Evolutionary conservation across 2,113 vertebrate genomes (phyloP).

Genomic region (Cisticola juncidis): DNA sequence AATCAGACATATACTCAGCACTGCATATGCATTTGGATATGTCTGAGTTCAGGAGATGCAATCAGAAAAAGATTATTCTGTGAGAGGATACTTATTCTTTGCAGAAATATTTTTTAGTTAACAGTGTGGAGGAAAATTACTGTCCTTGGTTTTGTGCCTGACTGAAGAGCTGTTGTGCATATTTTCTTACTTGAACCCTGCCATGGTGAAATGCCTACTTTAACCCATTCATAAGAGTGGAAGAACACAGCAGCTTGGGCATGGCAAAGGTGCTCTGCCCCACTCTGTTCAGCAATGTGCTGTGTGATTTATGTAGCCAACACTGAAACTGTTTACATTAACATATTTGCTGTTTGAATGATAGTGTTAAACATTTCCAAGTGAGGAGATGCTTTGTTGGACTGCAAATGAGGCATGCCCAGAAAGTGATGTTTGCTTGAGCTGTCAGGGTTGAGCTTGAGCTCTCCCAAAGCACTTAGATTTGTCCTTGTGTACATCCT

Average conservation of each 20-base stretch:
- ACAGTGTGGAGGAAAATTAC: background rate
- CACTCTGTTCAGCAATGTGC: background rate
- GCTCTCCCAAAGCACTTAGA: background rate
- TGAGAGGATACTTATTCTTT: background rate
- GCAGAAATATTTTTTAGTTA: background rate
- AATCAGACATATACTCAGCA: background rate
- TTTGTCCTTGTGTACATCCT: background rate
- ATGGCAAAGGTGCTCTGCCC: background rate
- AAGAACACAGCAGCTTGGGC: background rate
- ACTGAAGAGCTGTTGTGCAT: background rate
- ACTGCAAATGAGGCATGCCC: background rate
- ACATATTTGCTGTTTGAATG: background rate
- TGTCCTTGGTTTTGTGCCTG: background rate
- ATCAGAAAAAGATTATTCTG: conserved; percentile 3
- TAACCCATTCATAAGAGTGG: background rate
- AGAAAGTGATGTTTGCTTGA: background rate
- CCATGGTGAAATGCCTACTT: background rate
- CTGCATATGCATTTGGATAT: background rate
- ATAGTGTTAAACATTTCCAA: background rate
- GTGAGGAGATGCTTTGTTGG: background rate
- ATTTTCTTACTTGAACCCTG: background rate
- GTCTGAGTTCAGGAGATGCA: background rate
- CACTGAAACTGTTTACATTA: background rate
- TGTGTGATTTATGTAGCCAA: background rate
- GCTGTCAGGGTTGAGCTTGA: background rate